Conservation (phyloP, 2,113 vertebrate species). For the Capra hircus region DNA sequence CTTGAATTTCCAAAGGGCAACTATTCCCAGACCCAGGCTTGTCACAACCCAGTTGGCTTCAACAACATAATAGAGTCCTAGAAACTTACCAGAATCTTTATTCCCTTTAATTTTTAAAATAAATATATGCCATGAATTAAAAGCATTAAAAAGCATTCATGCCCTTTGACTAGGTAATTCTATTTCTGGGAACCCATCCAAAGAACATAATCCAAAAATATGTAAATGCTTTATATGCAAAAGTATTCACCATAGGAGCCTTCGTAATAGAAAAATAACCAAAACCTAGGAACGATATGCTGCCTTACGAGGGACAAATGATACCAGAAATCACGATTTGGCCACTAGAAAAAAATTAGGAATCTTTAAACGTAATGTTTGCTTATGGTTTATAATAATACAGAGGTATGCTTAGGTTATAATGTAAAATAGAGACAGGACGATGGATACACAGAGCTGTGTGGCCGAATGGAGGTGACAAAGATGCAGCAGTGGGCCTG, state of each 20-base stretch:
- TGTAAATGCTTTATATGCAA: slow-evolving; percentile 61
- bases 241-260: slow-evolving; percentile 47
- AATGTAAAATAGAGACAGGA: background rate
- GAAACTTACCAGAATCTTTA: slow-evolving; percentile 44
- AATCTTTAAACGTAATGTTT: background rate
- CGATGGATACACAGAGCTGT: too few species aligned
- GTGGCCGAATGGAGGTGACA: too few species aligned
- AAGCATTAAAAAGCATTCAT: slow-evolving; percentile 70
- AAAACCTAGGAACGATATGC: background rate
- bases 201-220: slow-evolving; percentile 71
- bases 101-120: slow-evolving; percentile 57
- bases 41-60: background rate
- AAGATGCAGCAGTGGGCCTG: accelerated
- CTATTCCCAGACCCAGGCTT: background rate
- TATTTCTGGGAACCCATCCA: slow-evolving; percentile 72
- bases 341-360: background rate
- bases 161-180: slow-evolving; percentile 70
- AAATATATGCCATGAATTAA: slow-evolving; percentile 65
- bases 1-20: background rate
- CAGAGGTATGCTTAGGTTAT: background rate
- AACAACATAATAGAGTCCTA: background rate
- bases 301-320: background rate
- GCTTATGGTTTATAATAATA: background rate
- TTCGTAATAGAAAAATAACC: background rate
- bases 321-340: background rate